phyloP scores from a whole-genome alignment of 2,113 vertebrate genomes.

The Sylvia atricapilla region DNA sequence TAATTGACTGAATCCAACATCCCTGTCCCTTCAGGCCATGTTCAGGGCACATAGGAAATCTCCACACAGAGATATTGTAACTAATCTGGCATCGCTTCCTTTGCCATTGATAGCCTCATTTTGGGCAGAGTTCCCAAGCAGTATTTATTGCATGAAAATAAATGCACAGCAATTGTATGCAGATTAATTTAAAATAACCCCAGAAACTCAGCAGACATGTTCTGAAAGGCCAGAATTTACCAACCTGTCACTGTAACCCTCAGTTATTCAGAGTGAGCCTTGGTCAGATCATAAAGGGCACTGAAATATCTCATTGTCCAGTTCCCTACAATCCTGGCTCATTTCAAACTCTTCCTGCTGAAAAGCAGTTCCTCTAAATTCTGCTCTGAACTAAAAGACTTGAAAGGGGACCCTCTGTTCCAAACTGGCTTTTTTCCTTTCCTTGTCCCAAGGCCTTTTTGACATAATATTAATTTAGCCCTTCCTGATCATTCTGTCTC shows the following conservation, averaged over 20 bases:
- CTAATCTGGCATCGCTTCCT: background rate
- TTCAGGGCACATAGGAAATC: background rate
- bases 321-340: background rate
- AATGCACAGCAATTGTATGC: background rate
- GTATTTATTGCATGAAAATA: background rate
- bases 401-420: conserved; percentile 39
- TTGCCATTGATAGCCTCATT: background rate
- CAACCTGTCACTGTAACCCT: background rate
- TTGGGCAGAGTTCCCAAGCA: background rate
- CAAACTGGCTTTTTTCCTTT: conserved; percentile 29
- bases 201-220: background rate
- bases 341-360: background rate
- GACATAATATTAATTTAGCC: conserved; percentile 57
- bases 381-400: background rate
- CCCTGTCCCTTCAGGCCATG: background rate
- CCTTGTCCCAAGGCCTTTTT: conserved; percentile 43
- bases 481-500: conserved; percentile 49
- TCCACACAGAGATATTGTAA: background rate
- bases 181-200: background rate
- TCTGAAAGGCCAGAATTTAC: background rate
- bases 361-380: background rate
- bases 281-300: background rate
- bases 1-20: background rate
- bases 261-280: background rate
- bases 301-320: background rate